These are phyloP conservation scores for Xyrichtys novacula DNA, from an alignment of 2,797 vertebrate genomes.

Conservation along the genomic window DNA sequence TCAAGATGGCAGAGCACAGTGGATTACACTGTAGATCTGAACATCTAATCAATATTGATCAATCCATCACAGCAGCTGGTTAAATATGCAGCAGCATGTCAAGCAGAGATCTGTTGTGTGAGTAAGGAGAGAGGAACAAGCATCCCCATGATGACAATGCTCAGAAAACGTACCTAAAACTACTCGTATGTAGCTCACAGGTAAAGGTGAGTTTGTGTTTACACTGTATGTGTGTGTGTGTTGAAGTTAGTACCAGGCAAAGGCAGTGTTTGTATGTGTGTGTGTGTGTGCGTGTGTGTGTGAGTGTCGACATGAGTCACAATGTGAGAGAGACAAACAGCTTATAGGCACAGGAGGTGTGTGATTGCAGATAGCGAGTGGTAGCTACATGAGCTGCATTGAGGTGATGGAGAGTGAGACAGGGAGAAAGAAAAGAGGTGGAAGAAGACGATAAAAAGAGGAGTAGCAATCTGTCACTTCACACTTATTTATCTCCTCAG, in stretches of 20 bases:
- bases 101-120: constrained; percentile 31
- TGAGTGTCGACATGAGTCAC: constrained; percentile 54
- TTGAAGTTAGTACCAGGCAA: constrained; percentile 25
- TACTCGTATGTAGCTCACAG: constrained; percentile 14
- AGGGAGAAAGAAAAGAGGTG: constrained; percentile 60
- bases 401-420: constrained; percentile 61
- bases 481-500: constrained; percentile 69
- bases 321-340: constrained; percentile 60
- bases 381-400: constrained; percentile 58
- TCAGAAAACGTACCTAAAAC: constrained; percentile 36
- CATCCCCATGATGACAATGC: constrained; percentile 17
- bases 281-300: constrained; percentile 30
- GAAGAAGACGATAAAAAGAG: constrained; percentile 71
- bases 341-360: constrained; percentile 58
- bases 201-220: constrained; percentile 18
- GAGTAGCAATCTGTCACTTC: constrained; percentile 69
- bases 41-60: constrained; percentile 69
- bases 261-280: constrained; percentile 10
- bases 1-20: constrained; percentile 53
- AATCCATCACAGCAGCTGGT: constrained; percentile 47
- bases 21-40: constrained; percentile 59
- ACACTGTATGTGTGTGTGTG: constrained; percentile 31
- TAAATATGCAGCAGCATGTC: constrained; percentile 55
- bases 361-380: constrained; percentile 60
- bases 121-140: constrained; percentile 8